Evolutionary conservation across 2,888 invertebrate genomes (phyloP).

Genomic region (Oscheius onirici): DNA sequence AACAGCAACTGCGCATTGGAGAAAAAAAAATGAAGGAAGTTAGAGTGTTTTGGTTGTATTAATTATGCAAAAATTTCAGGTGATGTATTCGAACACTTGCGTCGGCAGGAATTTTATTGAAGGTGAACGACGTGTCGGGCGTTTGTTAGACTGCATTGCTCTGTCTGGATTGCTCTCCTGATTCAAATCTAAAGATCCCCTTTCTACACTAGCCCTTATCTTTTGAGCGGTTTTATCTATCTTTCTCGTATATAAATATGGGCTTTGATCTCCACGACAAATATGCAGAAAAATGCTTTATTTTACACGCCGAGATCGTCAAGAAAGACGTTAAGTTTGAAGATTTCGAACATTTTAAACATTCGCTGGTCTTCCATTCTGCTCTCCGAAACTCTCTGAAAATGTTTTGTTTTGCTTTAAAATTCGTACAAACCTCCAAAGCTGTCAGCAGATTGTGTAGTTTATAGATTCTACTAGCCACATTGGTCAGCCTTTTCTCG

Average conservation of each 20-base stretch:
- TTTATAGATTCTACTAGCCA: conserved; percentile 8
- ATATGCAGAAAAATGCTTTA: too few relatives aligned
- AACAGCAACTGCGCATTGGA: not conserved
- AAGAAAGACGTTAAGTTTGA: conserved; percentile 7
- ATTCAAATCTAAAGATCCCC: too few relatives aligned
- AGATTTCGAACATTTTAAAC: conserved; percentile 16
- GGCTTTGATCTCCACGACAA: too few relatives aligned
- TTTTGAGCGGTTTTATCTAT: too few relatives aligned
- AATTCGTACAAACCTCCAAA: not conserved
- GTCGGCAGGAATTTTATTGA: too few relatives aligned
- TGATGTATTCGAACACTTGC: too few relatives aligned
- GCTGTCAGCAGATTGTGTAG: conserved; percentile 15
- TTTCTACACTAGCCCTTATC: too few relatives aligned
- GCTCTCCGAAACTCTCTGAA: conserved; percentile 7
- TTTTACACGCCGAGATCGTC: not conserved
- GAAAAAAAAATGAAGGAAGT: not conserved
- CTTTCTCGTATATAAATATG: too few relatives aligned
- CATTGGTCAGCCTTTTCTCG: not conserved
- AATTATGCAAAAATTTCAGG: too few relatives aligned
- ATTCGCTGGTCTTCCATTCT: conserved; percentile 5
- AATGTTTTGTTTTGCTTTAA: not conserved
- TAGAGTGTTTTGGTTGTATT: not conserved
- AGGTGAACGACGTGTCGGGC: too few relatives aligned
- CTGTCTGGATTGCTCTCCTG: too few relatives aligned
- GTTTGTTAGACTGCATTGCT: too few relatives aligned